Conservation (phyloP, 2,888 invertebrate genomes). For the Biston betularia region DNA sequence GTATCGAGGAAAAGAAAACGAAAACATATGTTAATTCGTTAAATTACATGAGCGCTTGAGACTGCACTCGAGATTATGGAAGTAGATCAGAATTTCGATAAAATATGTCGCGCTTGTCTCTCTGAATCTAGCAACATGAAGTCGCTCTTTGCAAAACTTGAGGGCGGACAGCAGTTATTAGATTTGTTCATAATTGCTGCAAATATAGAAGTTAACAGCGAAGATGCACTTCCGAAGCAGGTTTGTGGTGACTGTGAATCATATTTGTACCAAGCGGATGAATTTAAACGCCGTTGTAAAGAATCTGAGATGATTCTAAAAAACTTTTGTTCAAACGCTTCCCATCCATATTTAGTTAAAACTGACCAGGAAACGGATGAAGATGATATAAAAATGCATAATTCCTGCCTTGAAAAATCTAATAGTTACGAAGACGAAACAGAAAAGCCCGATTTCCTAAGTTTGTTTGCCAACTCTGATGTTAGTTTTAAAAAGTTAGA, state of each 20-base stretch:
- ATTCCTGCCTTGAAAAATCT: conserved; percentile 27
- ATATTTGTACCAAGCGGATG: conserved; percentile 63
- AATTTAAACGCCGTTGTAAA: conserved; percentile 70
- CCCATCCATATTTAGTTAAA: conserved; percentile 33
- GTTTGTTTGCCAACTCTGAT: conserved; percentile 14
- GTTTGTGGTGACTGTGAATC: conserved; percentile 70
- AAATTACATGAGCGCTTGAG: neutral
- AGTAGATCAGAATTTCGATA: conserved; percentile 52
- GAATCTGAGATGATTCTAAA: conserved; percentile 65
- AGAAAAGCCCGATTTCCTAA: conserved; percentile 29
- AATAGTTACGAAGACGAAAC: conserved; percentile 14
- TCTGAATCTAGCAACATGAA: conserved; percentile 58
- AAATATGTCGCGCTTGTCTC: conserved; percentile 71
- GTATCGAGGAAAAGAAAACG: neutral
- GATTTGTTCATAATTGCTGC: conserved; percentile 65
- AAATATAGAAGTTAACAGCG: conserved; percentile 62
- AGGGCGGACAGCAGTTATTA: conserved; percentile 55
- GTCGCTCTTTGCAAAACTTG: conserved; percentile 61
- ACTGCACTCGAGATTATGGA: conserved; percentile 49
- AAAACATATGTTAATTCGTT: neutral
- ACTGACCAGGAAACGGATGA: conserved; percentile 24
- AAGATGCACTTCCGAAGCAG: conserved; percentile 68
- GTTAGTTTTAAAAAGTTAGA: conserved; percentile 23
- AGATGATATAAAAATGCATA: conserved; percentile 13
- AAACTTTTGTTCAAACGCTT: conserved; percentile 49